A percentile compares a stretch with the other conserved stretches of the same genome.
Evolutionary conservation across 2,888 invertebrate species (phyloP).

Genomic region (Aspidiotus destructor): DNA sequence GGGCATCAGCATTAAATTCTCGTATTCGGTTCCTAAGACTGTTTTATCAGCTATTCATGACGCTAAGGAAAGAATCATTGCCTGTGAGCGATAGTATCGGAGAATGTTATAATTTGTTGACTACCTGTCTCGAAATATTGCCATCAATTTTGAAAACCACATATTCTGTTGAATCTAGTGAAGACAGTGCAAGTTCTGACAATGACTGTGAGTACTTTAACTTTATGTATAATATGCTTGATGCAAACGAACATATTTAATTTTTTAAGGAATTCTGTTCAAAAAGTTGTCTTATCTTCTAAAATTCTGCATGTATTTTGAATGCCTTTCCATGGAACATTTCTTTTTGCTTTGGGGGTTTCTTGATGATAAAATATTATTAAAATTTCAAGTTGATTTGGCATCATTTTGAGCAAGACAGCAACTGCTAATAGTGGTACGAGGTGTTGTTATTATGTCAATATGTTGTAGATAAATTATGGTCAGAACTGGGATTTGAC

Average conservation of each 20-base stretch:
- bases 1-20: constrained; percentile 56
- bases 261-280: too few relatives aligned
- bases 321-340: too few relatives aligned
- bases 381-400: too few relatives aligned
- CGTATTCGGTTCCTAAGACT: constrained; percentile 79
- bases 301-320: too few relatives aligned
- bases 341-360: too few relatives aligned
- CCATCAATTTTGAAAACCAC: constrained; percentile 42
- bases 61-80: constrained; percentile 50
- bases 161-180: neutral
- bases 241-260: too few relatives aligned
- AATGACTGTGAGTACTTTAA: neutral
- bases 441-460: too few relatives aligned
- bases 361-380: too few relatives aligned
- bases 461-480: neutral
- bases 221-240: too few relatives aligned
- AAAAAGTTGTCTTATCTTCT: too few relatives aligned
- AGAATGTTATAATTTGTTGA: constrained; percentile 63
- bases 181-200: neutral
- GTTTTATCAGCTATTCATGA: constrained; percentile 59
- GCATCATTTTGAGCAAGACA: too few relatives aligned
- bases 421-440: too few relatives aligned
- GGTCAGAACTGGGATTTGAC: constrained; percentile 73
- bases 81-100: constrained; percentile 56
- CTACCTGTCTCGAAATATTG: constrained; percentile 72